Evolutionary conservation across 1,140 invertebrate species (phyloP).

Genomic region (Varroa destructor): DNA sequence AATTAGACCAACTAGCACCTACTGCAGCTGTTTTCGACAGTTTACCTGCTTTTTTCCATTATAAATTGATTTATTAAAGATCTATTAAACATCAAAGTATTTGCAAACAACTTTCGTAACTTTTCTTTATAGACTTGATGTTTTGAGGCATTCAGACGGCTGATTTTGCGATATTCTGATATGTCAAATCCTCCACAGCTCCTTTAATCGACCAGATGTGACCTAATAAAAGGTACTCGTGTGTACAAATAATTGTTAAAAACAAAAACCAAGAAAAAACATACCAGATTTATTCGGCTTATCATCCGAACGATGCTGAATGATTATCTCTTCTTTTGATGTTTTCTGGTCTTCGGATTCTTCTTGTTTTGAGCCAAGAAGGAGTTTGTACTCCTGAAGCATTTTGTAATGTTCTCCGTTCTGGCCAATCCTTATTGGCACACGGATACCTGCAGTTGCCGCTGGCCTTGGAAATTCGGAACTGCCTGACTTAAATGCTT

Average conservation of each 20-base stretch:
- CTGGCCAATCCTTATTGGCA: background rate
- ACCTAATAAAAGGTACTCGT: too few species aligned
- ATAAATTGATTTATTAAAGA: background rate
- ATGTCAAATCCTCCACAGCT: too few species aligned
- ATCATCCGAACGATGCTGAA: background rate
- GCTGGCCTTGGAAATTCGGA: background rate
- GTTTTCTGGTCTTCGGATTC: background rate
- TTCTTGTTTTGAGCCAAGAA: background rate
- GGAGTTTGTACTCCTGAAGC: background rate
- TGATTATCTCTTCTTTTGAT: background rate
- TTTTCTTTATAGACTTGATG: background rate
- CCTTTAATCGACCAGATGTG: too few species aligned
- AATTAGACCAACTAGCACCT: background rate
- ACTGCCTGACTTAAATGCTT: background rate
- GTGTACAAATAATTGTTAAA: background rate
- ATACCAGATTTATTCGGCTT: background rate
- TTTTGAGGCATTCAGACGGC: background rate
- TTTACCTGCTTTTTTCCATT: background rate
- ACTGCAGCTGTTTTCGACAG: background rate
- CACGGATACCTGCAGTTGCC: background rate
- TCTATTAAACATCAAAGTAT: too few species aligned
- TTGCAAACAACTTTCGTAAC: too few species aligned
- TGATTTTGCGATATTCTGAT: background rate
- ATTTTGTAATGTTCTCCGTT: background rate
- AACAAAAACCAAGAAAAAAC: background rate